Evolutionary conservation across 2,113 vertebrate genomes (phyloP), one percentile per base, ranked within the genome.

Genomic region (Anas platyrhynchos): DNA sequence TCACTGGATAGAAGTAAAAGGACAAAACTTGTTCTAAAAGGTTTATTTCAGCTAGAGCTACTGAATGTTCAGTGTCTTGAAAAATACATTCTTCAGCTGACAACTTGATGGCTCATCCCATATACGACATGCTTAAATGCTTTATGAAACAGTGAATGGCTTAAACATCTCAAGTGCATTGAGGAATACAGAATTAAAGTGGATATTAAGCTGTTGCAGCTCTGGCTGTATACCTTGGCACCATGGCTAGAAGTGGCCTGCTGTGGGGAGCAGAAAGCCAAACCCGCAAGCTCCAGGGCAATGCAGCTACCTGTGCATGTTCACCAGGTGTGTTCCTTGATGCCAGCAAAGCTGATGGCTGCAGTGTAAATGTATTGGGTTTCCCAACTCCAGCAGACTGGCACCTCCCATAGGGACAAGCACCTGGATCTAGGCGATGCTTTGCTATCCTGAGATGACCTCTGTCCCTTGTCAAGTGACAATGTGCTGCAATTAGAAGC

Each of bases 401-500:
- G 59, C 17, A 63, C 52, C 67, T 80, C 38, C 48, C 18, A 9
- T 56, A 83, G 63, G 36, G 22, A 81, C 41, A 11, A 55, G 58
- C 41, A 17, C 68, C 63, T 41, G 55, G 59, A 27, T 18, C 25
- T 29, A 1, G 1, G 52, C 16, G 63, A 50, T 6, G 22, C 9
- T 27, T 54, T 0, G 2, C 63, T 52, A 11, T 14, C 62, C 69
- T 43, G 44, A 68, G 34, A 38, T 89, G 59, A 54, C 62, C n/a
- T 38, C 44, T 29, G 34, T 38, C 55, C 6, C 36, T 73, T 31
- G 18, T 75, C 69, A 44, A 69, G 56, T 56, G 89, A 91, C 67
- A 91, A 87, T 85, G 65, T 79, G 69, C 83, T 83, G 94, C 79
- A 74, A 67, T 93, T 55, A 87, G 59, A 65, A 63, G 66, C 9